These are phyloP conservation scores for Parazoanthus swiftii DNA, from an alignment of 92 coral and sea anemone species.

Conservation along the genomic window DNA sequence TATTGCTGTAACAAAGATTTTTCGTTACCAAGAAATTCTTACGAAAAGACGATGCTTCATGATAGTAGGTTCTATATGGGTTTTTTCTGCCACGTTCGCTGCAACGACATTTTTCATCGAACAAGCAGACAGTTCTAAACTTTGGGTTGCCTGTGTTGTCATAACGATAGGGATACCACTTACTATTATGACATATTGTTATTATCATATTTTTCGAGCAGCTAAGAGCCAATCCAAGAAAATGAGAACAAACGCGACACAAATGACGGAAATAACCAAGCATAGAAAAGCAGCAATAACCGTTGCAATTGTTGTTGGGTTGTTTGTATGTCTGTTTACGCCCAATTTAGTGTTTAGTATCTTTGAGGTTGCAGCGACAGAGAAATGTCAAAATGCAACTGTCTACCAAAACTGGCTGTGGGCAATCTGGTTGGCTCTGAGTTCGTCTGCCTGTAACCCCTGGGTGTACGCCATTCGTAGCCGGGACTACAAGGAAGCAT, in stretches of 20 bases:
- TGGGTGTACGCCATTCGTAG: slow-evolving; percentile 46
- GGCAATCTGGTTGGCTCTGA: slow-evolving; percentile 39
- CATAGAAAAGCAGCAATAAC: slow-evolving; percentile 43
- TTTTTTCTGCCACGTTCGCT: slow-evolving; percentile 32
- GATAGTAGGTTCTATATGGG: slow-evolving; percentile 14
- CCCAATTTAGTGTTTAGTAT: slow-evolving; percentile 43
- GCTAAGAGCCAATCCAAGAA: slow-evolving; percentile 28
- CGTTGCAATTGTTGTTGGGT: slow-evolving; percentile 36
- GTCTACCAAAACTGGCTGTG: slow-evolving; percentile 48
- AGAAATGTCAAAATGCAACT: slow-evolving; percentile 22
- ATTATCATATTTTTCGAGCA: slow-evolving; percentile 33
- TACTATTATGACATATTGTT: slow-evolving; percentile 17
- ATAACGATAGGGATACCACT: slow-evolving; percentile 27
- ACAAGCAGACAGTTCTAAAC: slow-evolving; percentile 13
- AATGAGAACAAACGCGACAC: slow-evolving; percentile 9
- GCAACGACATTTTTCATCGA: slow-evolving; percentile 8
- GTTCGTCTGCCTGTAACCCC: slow-evolving; percentile 44
- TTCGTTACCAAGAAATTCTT: slow-evolving; percentile 14
- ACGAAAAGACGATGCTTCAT: background rate
- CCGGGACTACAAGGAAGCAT: background rate
- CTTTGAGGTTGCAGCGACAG: slow-evolving; percentile 38
- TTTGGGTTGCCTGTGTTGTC: slow-evolving; percentile 38
- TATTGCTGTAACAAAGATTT: slow-evolving; percentile 26
- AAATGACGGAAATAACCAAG: slow-evolving; percentile 24
- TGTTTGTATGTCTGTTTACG: slow-evolving; percentile 29